Evolutionary conservation across 2,888 invertebrate species (phyloP).

Genomic region (Athalia rosae): DNA sequence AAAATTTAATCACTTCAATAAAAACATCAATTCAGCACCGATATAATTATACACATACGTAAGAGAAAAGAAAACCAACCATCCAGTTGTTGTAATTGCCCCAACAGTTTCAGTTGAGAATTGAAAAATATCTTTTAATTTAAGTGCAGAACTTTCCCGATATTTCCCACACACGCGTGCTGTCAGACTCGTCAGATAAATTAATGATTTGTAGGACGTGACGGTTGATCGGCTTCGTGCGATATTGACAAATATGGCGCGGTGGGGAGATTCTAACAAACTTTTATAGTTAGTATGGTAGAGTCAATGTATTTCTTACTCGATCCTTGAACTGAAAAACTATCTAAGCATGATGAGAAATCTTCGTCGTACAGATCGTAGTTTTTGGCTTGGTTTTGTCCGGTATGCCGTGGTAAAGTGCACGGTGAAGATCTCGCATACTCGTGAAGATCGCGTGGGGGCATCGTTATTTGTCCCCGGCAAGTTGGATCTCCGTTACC

Average conservation of each 20-base stretch:
- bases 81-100: too few relatives aligned
- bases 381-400: slow-evolving; percentile 28
- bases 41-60: too few relatives aligned
- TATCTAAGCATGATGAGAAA: slow-evolving; percentile 18
- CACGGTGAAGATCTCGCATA: slow-evolving; percentile 28
- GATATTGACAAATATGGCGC: slow-evolving; percentile 17
- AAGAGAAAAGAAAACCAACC: too few relatives aligned
- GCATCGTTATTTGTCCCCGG: slow-evolving; percentile 38
- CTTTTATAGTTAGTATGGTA: slow-evolving; percentile 9
- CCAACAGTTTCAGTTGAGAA: too few relatives aligned
- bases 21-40: too few relatives aligned
- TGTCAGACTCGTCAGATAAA: too few relatives aligned
- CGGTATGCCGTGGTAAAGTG: slow-evolving; percentile 24
- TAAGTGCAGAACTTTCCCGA: too few relatives aligned
- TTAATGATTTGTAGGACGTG: too few relatives aligned
- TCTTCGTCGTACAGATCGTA: slow-evolving; percentile 22
- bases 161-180: too few relatives aligned
- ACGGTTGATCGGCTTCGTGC: neutral
- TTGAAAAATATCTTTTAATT: too few relatives aligned
- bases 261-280: slow-evolving; percentile 5
- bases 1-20: too few relatives aligned
- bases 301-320: slow-evolving; percentile 17
- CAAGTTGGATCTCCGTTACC: neutral
- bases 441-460: slow-evolving; percentile 6
- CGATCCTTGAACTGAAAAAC: slow-evolving; percentile 43